phyloP scores from a whole-genome alignment of 2,888 invertebrate genomes.

The Sylvicola fuscatus region DNA sequence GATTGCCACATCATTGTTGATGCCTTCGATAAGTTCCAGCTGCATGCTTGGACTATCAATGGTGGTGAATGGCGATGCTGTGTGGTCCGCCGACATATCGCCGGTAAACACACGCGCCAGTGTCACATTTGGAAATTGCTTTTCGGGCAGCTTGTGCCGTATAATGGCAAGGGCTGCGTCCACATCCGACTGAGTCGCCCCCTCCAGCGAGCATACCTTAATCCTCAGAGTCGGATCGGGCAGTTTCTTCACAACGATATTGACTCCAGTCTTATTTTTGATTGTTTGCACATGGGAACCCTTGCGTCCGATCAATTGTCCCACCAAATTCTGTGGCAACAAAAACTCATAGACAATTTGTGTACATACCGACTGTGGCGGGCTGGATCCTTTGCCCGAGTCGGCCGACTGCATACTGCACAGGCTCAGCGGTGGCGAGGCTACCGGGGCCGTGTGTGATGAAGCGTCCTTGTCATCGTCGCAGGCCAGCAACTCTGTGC shows the following conservation, averaged over 20 bases:
- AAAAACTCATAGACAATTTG: constrained; percentile 36
- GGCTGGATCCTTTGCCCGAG: constrained; percentile 23
- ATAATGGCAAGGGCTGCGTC: constrained; percentile 68
- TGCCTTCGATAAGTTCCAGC: constrained; percentile 74
- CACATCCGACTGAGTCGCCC: constrained; percentile 54
- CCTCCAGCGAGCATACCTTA: constrained; percentile 69
- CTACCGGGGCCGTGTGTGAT: constrained; percentile 7
- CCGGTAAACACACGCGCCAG: constrained; percentile 25
- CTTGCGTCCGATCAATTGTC: constrained; percentile 67
- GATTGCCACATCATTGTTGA: constrained; percentile 82
- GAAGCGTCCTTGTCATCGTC: constrained; percentile 27
- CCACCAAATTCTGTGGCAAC: constrained; percentile 56
- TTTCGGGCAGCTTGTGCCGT: constrained; percentile 62
- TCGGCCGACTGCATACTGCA: constrained; percentile 21
- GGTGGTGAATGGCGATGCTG: too few species aligned
- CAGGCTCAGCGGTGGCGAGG: constrained; percentile 43
- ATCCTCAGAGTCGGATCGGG: constrained; percentile 42
- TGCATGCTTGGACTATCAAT: constrained; percentile 20
- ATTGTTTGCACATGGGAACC: constrained; percentile 66
- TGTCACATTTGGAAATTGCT: constrained; percentile 60
- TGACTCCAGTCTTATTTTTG: constrained; percentile 57
- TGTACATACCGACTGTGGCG: constrained; percentile 18
- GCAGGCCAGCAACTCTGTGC: constrained; percentile 29
- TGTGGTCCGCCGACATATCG: constrained; percentile 18
- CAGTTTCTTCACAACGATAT: constrained; percentile 51